Percentiles rank a stretch among this genome's conserved stretches.
phyloP scores from a whole-genome alignment of 2,888 invertebrate genomes.

The Resseliella maxima region DNA sequence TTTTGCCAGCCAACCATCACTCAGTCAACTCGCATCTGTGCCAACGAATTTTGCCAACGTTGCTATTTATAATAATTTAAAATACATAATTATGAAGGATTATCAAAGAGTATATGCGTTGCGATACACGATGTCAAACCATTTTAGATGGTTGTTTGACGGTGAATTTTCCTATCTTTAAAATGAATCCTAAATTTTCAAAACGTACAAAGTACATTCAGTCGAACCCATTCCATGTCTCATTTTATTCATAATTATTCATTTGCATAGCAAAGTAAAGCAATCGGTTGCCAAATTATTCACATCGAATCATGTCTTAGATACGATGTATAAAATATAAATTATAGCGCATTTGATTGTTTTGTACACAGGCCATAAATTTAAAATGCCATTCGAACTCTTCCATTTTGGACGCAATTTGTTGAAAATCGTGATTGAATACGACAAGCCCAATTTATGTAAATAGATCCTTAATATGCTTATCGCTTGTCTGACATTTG shows the following conservation, averaged over 20 bases:
- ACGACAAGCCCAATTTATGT: constrained; percentile 39
- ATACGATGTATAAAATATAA: neutral
- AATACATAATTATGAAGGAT: constrained; percentile 31
- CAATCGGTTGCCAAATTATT: neutral
- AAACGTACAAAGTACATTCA: too few species aligned
- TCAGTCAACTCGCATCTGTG: neutral
- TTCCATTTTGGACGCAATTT: neutral
- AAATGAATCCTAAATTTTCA: too few species aligned
- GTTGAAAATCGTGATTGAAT: neutral
- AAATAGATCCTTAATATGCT: constrained; percentile 31
- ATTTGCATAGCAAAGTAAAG: neutral
- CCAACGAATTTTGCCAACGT: neutral
- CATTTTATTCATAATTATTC: constrained; percentile 22
- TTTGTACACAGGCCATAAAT: constrained; percentile 19
- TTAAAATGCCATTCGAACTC: neutral
- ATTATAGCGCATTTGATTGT: neutral
- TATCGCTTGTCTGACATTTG: constrained; percentile 7
- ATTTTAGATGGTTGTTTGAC: neutral
- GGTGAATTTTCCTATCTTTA: neutral
- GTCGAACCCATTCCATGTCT: too few species aligned
- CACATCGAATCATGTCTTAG: constrained; percentile 16
- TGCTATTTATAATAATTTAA: constrained; percentile 34
- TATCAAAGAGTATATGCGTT: neutral
- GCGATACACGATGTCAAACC: neutral
- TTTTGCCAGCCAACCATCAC: neutral